A percentile compares a stretch with the other conserved stretches of the same genome.
Conservation (phyloP, 2,888 invertebrate genomes). For the Gortyna flavago region DNA sequence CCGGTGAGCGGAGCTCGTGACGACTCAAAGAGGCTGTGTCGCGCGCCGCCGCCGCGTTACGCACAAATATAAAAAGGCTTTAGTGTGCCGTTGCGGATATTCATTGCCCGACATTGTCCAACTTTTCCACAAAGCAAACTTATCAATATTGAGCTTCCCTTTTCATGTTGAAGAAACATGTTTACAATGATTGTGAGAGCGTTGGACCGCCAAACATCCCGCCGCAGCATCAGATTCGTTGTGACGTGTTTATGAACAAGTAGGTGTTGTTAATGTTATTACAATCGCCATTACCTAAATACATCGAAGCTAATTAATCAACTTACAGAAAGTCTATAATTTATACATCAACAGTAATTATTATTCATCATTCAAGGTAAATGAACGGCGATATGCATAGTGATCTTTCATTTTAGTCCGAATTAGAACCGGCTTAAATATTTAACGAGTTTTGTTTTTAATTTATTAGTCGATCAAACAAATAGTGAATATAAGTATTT, state of each 20-base stretch:
- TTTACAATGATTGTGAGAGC: slow-evolving; percentile 38
- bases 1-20: slow-evolving; percentile 67
- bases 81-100: slow-evolving; percentile 66
- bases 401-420: slow-evolving; percentile 84
- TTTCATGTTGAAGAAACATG: slow-evolving; percentile 37
- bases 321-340: slow-evolving; percentile 84
- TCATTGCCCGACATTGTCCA: slow-evolving; percentile 69
- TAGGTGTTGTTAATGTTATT: slow-evolving; percentile 69
- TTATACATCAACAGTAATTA: slow-evolving; percentile 81
- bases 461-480: slow-evolving; percentile 82
- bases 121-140: slow-evolving; percentile 63
- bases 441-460: slow-evolving; percentile 79
- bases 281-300: slow-evolving; percentile 78
- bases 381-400: slow-evolving; percentile 83
- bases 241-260: slow-evolving; percentile 61
- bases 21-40: slow-evolving; percentile 71
- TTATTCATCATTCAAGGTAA: slow-evolving; percentile 88
- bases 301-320: slow-evolving; percentile 81
- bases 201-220: slow-evolving; percentile 38
- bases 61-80: slow-evolving; percentile 77
- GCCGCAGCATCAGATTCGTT: slow-evolving; percentile 20
- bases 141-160: slow-evolving; percentile 56
- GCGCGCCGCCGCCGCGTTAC: slow-evolving; percentile 77
- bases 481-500: slow-evolving; percentile 80
- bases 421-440: slow-evolving; percentile 81